Evolutionary conservation across 2,797 vertebrate genomes (phyloP), one percentile per base, ranked within the genome.

Genomic region (Podarcis siculus): DNA sequence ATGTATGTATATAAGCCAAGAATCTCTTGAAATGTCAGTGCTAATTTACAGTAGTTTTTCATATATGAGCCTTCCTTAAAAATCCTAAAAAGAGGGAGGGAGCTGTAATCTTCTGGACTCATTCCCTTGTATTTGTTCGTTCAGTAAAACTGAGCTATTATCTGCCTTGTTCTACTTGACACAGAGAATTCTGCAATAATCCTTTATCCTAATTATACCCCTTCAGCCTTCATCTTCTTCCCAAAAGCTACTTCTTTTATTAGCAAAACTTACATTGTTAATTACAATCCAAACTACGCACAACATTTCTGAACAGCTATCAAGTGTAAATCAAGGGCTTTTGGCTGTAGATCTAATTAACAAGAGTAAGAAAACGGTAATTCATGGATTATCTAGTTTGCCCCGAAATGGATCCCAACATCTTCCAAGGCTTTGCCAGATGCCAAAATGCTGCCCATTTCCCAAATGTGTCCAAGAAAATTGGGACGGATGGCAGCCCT

Each of bases 341-440:
- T 88, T 91, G 78, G 67, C 92, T 93, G 42, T 75, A 91, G 23
- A 93, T 91, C 21, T 39, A 64, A 86, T 87, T 95, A 95, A 94
- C 94, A 88, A 86, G 89, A 88, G 77, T 88, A 91, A 93, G 94
- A 94, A 96, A 95, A 89, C 73, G 92, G n/a, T 94, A 95, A 96
- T 94, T 95, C 73, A 83, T 37, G 82, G 77, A 89, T 93, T 94
- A 94, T 93, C 76, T 79, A 92, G 88, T 88, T 93, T 93, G 92
- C 93, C 83, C 86, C 71, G 90, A 93, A 83, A 81, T 35, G 12
- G 55, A 87, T 80, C 78, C 64, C 87, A 86, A 92, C 82, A 86
- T 45, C 32, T 93, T 94, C 88, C 79, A 77, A 80, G 79, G 21
- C 6, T 73, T 86, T 39, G 66, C 91, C 49, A 13, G 49, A 55